Evolutionary conservation across 2,888 invertebrate species (phyloP), one percentile per base, ranked within the genome.

Genomic region (Halictus quadricinctus): DNA sequence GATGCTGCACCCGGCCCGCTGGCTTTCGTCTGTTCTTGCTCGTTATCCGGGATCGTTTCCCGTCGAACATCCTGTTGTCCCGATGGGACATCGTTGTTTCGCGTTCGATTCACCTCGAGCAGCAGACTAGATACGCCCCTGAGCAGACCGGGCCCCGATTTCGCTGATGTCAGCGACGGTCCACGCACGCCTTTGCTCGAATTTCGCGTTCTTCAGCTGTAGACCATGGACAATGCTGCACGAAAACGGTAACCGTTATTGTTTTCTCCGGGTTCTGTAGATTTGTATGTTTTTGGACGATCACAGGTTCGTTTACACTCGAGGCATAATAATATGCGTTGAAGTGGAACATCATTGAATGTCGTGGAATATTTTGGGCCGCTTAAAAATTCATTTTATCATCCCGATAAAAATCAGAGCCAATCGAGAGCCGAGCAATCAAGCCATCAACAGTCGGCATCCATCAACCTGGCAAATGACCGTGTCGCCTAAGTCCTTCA

Each of bases 181-280:
- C 60, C 76, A 58, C 80, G 83, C 79, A 83, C 79, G 66, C 72
- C 15, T 79, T 76, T 66, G 15, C 84, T 84, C 72, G 79, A 84
- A 79, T 84, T 84, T 79, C 58, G n/a, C 79, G 29, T 3, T 41
- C 10, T 41, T 12, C 41, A 2, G 36, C 21, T 10, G 41, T 41
- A 12, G 36, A 29, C 69, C 29, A 29, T 29, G 29, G 29, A 29
- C 21, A 66, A 36, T 15, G 60, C 25, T 25, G 25, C 7, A 8
- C n/a, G 29, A 64, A 69, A 21, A 18, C 41, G 10, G 21, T 0
- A 41, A 10, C 21, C 21, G 5, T 69, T 41, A 41, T 41, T 29
- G 29, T 29, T 29, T 29, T 29, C 29, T 1, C 29, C 50, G 50
- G 50, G 50, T 50, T 48, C 29, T 29, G 29, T 29, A 29, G 29